Base-by-base conservation (phyloP, 2,113 vertebrate genomes). In the Oreotrochilus melanogaster region DNA sequence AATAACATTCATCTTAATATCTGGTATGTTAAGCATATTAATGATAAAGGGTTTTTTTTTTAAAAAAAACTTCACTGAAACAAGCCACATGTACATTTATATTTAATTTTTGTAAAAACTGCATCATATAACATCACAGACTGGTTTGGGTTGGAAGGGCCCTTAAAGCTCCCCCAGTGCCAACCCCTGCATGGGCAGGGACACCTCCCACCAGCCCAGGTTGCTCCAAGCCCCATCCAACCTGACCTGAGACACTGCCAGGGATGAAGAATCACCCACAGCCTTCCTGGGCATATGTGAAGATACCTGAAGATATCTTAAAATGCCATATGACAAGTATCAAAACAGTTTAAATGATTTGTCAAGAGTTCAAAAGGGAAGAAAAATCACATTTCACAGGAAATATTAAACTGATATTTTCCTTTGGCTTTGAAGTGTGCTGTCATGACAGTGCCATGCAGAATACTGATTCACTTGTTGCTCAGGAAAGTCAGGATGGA, bases 331-430 rank as follows among this genome's bases (percentile, higher is more conserved):
- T 86, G 79, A 42, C 24, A 91, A 90, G 15, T 87, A 92, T 86
- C 45, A 70, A 75, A 93, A 71, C 27, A 80, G 67, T 81, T 89
- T 51, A 81, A 74, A 67, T 79, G 9, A 83, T 95, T 92, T 66
- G 14, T 75, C 10, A 69, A 39, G 47, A 58, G 35, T 72, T 43
- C 53, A 47, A 23, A 24, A 76, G 69, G 60, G 60, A 86, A 94
- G 10, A 37, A 82, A 31, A 69, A 14, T 60, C 72, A 48, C 9
- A 64, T 86, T 72, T 80, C 12, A 51, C 3, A 37, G 23, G 35
- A 84, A 90, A 61, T 9, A 85, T 72, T 95, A n/a, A 48, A 73
- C 13, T 50, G 39, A 27, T 33, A 11, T 37, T 33, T 65, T 76
- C 28, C 43, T 67, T 67, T 88, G 39, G 58, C 74, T 74, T 81